These are phyloP conservation scores for Caenorhabditis brenneri DNA, from an alignment of 1,140 invertebrate species.

Conservation along the genomic window DNA sequence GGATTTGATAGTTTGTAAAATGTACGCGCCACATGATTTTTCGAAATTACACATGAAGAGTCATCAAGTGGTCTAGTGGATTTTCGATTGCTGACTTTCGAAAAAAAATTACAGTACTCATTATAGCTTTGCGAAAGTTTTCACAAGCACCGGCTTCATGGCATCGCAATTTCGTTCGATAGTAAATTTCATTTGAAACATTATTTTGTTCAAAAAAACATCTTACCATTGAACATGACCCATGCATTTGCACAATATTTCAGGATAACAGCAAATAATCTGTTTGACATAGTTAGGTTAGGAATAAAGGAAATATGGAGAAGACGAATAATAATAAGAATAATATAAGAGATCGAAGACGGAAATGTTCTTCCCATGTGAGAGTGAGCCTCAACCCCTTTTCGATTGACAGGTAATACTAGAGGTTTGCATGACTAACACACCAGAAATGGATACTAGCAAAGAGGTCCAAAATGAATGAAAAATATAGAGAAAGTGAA, in stretches of 20 bases:
- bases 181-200: too few species aligned
- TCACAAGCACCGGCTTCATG: too few species aligned
- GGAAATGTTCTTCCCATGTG: slow-evolving; percentile 31
- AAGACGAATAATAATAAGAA: slow-evolving; percentile 18
- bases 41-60: slow-evolving; percentile 15
- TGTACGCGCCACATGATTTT: slow-evolving; percentile 23
- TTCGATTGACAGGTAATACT: slow-evolving; percentile 36
- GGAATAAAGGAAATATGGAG: not conserved
- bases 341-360: slow-evolving; percentile 32
- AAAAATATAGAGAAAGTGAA: not conserved
- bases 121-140: too few species aligned
- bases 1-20: slow-evolving; percentile 41
- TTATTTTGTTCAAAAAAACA: not conserved
- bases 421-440: slow-evolving; percentile 42
- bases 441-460: slow-evolving; percentile 28
- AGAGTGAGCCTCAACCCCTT: slow-evolving; percentile 21
- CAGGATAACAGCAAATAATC: not conserved
- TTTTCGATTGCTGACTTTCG: too few species aligned
- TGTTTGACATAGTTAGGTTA: not conserved
- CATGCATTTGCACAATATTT: slow-evolving; percentile 31
- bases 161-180: too few species aligned
- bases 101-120: too few species aligned
- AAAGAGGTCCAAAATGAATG: not conserved
- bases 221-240: slow-evolving; percentile 4
- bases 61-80: slow-evolving; percentile 1